A percentile compares a stretch with the other conserved stretches of the same genome.
These are phyloP conservation scores for Troides aeacus DNA, from an alignment of 2,888 invertebrate species.

Conservation along the genomic window DNA sequence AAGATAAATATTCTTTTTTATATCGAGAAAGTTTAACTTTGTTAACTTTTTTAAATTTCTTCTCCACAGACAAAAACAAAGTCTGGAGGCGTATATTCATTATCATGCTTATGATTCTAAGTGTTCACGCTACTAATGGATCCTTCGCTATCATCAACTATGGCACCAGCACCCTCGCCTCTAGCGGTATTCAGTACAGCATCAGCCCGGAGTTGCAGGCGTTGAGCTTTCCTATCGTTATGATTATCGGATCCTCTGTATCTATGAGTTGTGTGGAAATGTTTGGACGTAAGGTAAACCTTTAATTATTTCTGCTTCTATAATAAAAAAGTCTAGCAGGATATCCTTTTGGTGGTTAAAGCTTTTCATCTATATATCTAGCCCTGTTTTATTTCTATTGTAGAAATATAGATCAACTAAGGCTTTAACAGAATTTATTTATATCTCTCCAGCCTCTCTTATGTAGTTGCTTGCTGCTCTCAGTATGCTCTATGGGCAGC, in stretches of 20 bases:
- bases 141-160: constrained; percentile 54
- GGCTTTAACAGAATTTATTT: too few species aligned
- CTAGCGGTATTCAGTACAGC: constrained; percentile 54
- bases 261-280: constrained; percentile 59
- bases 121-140: constrained; percentile 50
- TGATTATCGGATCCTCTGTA: constrained; percentile 55
- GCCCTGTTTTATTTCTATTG: too few species aligned
- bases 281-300: constrained; percentile 58
- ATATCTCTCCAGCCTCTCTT: constrained; percentile 41
- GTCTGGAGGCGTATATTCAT: constrained; percentile 51
- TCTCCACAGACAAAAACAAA: constrained; percentile 49
- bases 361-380: too few species aligned
- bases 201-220: constrained; percentile 57
- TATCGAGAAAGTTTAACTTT: too few species aligned
- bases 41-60: neutral
- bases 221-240: constrained; percentile 57
- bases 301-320: neutral
- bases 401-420: too few species aligned
- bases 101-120: constrained; percentile 42
- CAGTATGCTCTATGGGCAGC: constrained; percentile 36
- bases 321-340: too few species aligned
- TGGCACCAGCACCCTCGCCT: constrained; percentile 51
- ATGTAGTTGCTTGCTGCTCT: constrained; percentile 35
- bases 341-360: too few species aligned
- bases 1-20: too few species aligned